Percentiles rank a stretch among this genome's conserved stretches.
Conservation (phyloP, 2,888 invertebrate genomes). For the Glaucopsyche alexis region DNA sequence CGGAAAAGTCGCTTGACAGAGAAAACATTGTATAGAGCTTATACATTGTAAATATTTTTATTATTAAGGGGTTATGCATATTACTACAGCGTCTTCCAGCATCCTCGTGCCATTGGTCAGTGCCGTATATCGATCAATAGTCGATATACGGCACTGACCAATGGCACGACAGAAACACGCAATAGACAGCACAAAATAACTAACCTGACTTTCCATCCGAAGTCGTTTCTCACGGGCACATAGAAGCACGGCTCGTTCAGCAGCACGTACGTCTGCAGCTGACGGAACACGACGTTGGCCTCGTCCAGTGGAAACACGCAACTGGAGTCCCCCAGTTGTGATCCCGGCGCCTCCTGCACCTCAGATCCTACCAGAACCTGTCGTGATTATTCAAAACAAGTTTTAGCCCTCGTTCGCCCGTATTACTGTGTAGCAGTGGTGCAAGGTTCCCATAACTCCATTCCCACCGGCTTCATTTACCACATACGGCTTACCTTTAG, state of each 20-base stretch:
- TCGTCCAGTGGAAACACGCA: slow-evolving; percentile 45
- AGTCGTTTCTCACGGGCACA: slow-evolving; percentile 61
- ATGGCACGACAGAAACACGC: not conserved
- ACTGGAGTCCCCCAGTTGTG: slow-evolving; percentile 28
- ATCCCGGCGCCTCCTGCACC: slow-evolving; percentile 34
- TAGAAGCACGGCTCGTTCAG: slow-evolving; percentile 61
- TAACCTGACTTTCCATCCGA: slow-evolving; percentile 65
- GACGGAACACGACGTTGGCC: slow-evolving; percentile 40
- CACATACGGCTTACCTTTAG: too few species aligned
- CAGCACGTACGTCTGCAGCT: slow-evolving; percentile 57
- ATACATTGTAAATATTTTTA: too few species aligned
- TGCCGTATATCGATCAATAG: too few species aligned
- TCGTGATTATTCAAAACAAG: not conserved
- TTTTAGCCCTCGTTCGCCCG: not conserved
- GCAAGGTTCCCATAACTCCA: too few species aligned
- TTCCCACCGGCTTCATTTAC: too few species aligned
- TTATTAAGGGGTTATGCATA: too few species aligned
- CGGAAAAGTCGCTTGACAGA: too few species aligned
- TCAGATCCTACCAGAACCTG: slow-evolving; percentile 49
- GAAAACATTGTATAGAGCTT: too few species aligned
- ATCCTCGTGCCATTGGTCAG: too few species aligned
- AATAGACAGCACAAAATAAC: slow-evolving; percentile 21
- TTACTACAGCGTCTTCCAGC: too few species aligned
- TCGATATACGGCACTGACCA: too few species aligned
- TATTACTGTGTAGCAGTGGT: too few species aligned